Conservation (phyloP, 2,113 vertebrate species). For the Campylorhamphus procurvoides region DNA sequence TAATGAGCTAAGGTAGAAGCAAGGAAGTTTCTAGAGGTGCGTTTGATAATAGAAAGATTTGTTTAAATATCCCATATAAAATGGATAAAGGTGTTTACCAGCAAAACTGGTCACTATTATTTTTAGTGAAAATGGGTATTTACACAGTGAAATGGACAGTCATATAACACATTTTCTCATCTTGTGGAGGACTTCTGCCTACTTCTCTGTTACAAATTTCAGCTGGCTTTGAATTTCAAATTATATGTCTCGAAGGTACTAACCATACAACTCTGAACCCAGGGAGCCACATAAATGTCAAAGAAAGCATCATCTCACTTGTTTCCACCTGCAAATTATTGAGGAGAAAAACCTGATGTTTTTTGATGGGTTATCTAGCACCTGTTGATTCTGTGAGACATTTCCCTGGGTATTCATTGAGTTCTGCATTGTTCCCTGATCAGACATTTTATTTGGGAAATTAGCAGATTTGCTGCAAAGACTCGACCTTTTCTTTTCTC, state of each 20-base stretch:
- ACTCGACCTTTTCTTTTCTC: slow-evolving; percentile 83
- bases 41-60: neutral
- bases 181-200: slow-evolving; percentile 70
- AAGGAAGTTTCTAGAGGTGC: neutral
- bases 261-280: slow-evolving; percentile 78
- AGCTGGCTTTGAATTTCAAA: slow-evolving; percentile 76
- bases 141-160: neutral
- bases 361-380: slow-evolving; percentile 80
- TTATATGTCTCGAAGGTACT: slow-evolving; percentile 74
- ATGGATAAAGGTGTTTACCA: neutral
- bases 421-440: slow-evolving; percentile 37
- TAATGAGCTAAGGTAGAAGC: neutral
- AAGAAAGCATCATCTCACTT: slow-evolving; percentile 83
- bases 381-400: slow-evolving; percentile 63
- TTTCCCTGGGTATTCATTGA: slow-evolving; percentile 17
- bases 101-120: neutral
- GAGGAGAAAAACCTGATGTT: slow-evolving; percentile 64
- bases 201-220: slow-evolving; percentile 38
- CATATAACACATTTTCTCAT: slow-evolving; percentile 67
- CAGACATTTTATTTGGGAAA: slow-evolving; percentile 69
- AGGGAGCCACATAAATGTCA: slow-evolving; percentile 82
- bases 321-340: slow-evolving; percentile 80
- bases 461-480: slow-evolving; percentile 62
- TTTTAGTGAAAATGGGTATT: neutral
- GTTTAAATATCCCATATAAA: neutral